Evolutionary conservation across 2,113 vertebrate species (phyloP).

Genomic region (Hemicordylus capensis): DNA sequence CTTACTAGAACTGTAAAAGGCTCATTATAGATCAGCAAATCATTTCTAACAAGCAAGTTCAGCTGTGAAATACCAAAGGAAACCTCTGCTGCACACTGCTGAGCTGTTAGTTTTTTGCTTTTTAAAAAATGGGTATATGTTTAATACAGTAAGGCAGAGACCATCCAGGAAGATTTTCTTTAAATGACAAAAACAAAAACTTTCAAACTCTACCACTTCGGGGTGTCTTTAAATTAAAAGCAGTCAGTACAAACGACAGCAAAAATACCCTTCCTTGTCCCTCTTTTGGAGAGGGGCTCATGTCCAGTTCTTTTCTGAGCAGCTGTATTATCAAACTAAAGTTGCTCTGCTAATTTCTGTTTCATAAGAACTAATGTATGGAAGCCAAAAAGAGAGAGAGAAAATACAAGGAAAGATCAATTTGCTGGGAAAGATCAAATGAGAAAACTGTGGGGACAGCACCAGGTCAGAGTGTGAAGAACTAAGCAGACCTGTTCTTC

Average conservation of each 20-base stretch:
- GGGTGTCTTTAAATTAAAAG: slow-evolving; percentile 24
- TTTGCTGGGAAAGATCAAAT: slow-evolving; percentile 87
- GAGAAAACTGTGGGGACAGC: slow-evolving; percentile 87
- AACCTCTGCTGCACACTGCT: slow-evolving; percentile 41
- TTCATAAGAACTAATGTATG: slow-evolving; percentile 82
- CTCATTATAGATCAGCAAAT: slow-evolving; percentile 72
- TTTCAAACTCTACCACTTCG: slow-evolving; percentile 52
- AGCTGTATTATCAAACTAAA: slow-evolving; percentile 84
- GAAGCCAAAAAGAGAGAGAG: slow-evolving; percentile 70
- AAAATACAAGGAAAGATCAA: slow-evolving; percentile 80
- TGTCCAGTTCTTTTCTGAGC: slow-evolving; percentile 80
- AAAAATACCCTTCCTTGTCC: slow-evolving; percentile 63
- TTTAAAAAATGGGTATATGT: slow-evolving; percentile 41
- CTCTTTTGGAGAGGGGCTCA: slow-evolving; percentile 57
- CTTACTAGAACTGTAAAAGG: slow-evolving; percentile 74
- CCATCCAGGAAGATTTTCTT: slow-evolving; percentile 34
- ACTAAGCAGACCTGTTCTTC: slow-evolving; percentile 95
- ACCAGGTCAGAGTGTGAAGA: slow-evolving; percentile 88
- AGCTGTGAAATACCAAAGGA: slow-evolving; percentile 66
- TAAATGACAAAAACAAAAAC: slow-evolving; percentile 12
- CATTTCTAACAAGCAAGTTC: slow-evolving; percentile 73
- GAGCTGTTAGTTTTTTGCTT: slow-evolving; percentile 43
- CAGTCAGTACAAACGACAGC: slow-evolving; percentile 62
- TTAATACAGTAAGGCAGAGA: slow-evolving; percentile 51
- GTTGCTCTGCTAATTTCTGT: slow-evolving; percentile 83